Evolutionary conservation across 2,888 invertebrate genomes (phyloP).

Genomic region (Tiphia femorata): DNA sequence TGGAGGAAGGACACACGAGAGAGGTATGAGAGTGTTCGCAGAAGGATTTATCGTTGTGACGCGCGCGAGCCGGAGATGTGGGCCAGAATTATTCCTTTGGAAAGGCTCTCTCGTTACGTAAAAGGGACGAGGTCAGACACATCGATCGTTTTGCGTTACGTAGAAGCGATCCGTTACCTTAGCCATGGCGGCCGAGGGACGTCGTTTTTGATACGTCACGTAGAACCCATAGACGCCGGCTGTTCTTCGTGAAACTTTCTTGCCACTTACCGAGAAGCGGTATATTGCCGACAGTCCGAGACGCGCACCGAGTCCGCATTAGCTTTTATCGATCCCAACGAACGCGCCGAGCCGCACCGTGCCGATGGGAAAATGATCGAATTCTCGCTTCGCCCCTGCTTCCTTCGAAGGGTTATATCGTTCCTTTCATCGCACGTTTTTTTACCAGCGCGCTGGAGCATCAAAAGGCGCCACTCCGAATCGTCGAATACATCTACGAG

Average conservation of each 20-base stretch:
- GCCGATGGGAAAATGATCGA: too few species aligned
- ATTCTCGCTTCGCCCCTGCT: too few species aligned
- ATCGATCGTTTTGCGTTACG: slow-evolving; percentile 17
- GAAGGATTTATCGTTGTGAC: slow-evolving; percentile 20
- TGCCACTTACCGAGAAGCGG: slow-evolving; percentile 15
- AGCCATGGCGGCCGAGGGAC: slow-evolving; percentile 5
- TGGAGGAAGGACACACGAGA: background rate
- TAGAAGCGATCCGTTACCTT: slow-evolving; percentile 22
- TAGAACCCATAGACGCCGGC: slow-evolving; percentile 21
- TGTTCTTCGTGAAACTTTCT: slow-evolving; percentile 14
- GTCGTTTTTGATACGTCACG: slow-evolving; percentile 24
- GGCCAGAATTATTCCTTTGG: slow-evolving; percentile 26
- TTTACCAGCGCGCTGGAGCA: too few species aligned
- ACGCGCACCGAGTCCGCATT: too few species aligned
- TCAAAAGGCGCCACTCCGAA: too few species aligned
- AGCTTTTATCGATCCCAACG: too few species aligned
- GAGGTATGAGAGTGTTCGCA: background rate
- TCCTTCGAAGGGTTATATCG: too few species aligned
- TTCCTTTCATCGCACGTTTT: too few species aligned
- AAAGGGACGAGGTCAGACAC: slow-evolving; percentile 14
- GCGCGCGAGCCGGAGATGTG: slow-evolving; percentile 15
- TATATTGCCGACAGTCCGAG: too few species aligned
- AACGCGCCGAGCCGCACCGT: too few species aligned
- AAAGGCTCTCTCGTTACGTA: slow-evolving; percentile 3
- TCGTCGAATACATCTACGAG: too few species aligned